Evolutionary conservation across 2,113 vertebrate species (phyloP).

Genomic region (Piaya cayana): DNA sequence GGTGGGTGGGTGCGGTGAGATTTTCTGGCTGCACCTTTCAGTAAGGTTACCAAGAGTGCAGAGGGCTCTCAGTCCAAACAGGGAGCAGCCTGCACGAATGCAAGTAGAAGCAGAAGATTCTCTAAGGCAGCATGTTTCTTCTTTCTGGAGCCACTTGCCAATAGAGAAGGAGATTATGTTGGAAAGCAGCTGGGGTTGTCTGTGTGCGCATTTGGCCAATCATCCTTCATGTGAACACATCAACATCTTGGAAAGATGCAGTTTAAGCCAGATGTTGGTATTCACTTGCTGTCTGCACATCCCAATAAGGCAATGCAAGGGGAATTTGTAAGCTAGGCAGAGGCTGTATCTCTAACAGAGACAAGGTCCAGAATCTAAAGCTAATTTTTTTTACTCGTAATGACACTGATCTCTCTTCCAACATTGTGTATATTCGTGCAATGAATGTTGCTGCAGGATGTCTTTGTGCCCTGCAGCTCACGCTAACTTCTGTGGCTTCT

Average conservation of each 20-base stretch:
- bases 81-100: not conserved
- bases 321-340: not conserved
- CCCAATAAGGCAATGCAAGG: not conserved
- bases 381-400: not conserved
- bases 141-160: not conserved
- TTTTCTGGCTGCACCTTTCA: slow-evolving; percentile 16
- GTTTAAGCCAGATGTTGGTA: not conserved
- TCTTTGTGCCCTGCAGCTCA: not conserved
- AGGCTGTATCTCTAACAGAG: not conserved
- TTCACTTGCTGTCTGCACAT: not conserved
- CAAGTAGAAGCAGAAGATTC: slow-evolving; percentile 3
- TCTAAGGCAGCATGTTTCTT: slow-evolving; percentile 11
- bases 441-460: not conserved
- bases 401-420: not conserved
- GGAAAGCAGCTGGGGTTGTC: slow-evolving; percentile 7
- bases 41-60: not conserved
- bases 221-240: not conserved
- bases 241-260: not conserved
- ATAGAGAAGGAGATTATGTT: not conserved
- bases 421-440: not conserved
- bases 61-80: not conserved
- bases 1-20: not conserved
- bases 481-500: not conserved
- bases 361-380: not conserved
- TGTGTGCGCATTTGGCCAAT: not conserved